Evolutionary conservation across 2,888 invertebrate genomes (phyloP), one percentile per base, ranked within the genome.

Genomic region (Diadegma fenestrale): DNA sequence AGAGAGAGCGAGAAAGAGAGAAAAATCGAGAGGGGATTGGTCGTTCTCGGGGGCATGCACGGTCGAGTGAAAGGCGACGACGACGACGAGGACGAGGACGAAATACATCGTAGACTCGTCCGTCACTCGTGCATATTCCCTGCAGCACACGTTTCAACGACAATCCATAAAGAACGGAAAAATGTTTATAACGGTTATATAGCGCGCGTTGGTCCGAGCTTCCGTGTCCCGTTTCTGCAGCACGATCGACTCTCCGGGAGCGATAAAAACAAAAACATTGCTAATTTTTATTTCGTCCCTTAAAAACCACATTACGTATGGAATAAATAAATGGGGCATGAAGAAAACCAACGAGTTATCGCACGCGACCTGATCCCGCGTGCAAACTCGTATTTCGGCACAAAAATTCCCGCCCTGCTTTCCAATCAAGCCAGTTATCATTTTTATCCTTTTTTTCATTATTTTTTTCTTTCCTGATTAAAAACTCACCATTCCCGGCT

Each of bases 21-120:
- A 0, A 10, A 2, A n/a, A n/a, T n/a, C n/a, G 54, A 12, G 12
- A 26, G 26, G 8, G 22, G 22, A 58, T 64, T 12, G 64, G 33
- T 63, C 69, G 69, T 33, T 58, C 58, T 58, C 12, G 26, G 14
- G 48, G 88, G 88, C 80, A 85, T 87, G 58, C 41, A 58, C 87
- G 88, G 89, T 86, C 87, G 90, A 93, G 93, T 93, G 93, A 93
- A 93, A 93, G 92, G 92, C 92, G 91, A 88, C 91, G 89, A 90
- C 86, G 87, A 71, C 58, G 58, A 22, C 1, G 54, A 54, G 22
- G 54, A 22, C 8, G 54, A 58, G 26, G 54, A 58, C 54, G 54
- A 58, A 58, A 58, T 26, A 26, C 26, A 58, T 58, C 54, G 58
- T 58, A 58, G 58, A 33, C 64, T n/a, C 64, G 10, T 37, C 64